Base-by-base conservation (phyloP, 2,797 vertebrate species). In the Corythornis leucogaster region DNA sequence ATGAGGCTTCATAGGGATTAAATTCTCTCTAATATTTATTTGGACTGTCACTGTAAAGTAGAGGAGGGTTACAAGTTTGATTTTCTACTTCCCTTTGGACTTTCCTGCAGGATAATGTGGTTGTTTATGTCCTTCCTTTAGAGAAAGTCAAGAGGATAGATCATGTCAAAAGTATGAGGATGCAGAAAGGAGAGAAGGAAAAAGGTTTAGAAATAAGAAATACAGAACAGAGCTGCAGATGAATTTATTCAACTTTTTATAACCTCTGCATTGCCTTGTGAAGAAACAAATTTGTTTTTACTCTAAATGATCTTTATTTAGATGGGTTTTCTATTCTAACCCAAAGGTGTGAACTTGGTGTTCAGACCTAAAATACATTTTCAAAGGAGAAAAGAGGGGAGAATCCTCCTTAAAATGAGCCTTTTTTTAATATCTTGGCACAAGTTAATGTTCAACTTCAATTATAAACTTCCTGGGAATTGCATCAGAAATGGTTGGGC, bases 261-360 rank as follows among this genome's bases (percentile, higher is more conserved):
- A 69, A 45, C 24, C 26, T 77, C 8, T 31, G 6, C 9, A 2
- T 55, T 76, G 43, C 31, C 64, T 88, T 54, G 8, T 50, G 33
- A 74, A 74, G 17, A 30, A 78, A 9, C 4, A 4, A 1, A 30
- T 12, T 40, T 25, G 28, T 25, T 45, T 84, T 31, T 54, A 9
- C 8, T 77, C 0, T 6, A 38, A 28, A 15, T 53, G 4, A 1
- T 28, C 15, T 51, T 82, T 66, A 4, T 18, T 73, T 43, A 11
- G 31, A 3, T 33, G 8, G n/a, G 3, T 45, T 25, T 81, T 42
- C 30, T 46, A 0, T 30, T 57, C 21, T 71, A 50, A 42, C 13
- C 26, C 12, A 33, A 71, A 46, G 43, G 17, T 51, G 14, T 35
- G 43, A 77, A 46, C 25, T 85, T 18, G 46, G 30, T 53, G 30